Conservation (phyloP, 2,113 vertebrate species). For the Syngnathus typhle region DNA sequence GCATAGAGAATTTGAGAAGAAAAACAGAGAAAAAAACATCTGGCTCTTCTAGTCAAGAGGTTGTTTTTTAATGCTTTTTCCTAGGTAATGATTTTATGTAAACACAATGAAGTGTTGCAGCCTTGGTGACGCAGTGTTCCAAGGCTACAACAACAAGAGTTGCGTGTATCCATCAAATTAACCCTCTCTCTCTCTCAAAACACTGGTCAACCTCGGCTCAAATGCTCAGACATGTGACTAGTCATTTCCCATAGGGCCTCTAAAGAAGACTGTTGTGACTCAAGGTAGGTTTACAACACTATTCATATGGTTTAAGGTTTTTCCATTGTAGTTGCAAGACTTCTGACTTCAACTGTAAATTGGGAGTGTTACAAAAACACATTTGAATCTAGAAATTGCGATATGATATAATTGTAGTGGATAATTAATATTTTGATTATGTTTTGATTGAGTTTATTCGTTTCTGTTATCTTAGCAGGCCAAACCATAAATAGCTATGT, state of each 20-base stretch:
- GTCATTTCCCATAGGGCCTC: slow-evolving; percentile 7
- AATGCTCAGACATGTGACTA: not conserved
- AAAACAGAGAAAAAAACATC: no score
- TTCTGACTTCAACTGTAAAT: not conserved
- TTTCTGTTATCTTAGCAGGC: not conserved
- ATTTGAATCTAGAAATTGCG: not conserved
- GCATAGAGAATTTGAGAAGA: no score
- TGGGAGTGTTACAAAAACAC: not conserved
- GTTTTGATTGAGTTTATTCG: not conserved
- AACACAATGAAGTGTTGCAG: slow-evolving; percentile 10
- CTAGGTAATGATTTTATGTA: not conserved
- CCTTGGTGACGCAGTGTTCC: slow-evolving; percentile 46
- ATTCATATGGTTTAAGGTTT: not conserved
- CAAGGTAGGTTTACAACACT: slow-evolving; percentile 34
- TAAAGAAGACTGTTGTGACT: slow-evolving; percentile 12
- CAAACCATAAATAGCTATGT: not conserved
- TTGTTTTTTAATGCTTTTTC: not conserved
- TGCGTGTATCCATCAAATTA: not conserved
- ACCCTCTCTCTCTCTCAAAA: slow-evolving; percentile 1
- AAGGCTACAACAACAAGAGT: slow-evolving; percentile 56
- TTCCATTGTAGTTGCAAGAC: not conserved
- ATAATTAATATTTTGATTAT: not conserved
- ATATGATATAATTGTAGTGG: not conserved
- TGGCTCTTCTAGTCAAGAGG: no score
- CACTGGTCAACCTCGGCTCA: slow-evolving; percentile 4